Evolutionary conservation across 2,888 invertebrate genomes (phyloP).

Genomic region (Pammene aurita): DNA sequence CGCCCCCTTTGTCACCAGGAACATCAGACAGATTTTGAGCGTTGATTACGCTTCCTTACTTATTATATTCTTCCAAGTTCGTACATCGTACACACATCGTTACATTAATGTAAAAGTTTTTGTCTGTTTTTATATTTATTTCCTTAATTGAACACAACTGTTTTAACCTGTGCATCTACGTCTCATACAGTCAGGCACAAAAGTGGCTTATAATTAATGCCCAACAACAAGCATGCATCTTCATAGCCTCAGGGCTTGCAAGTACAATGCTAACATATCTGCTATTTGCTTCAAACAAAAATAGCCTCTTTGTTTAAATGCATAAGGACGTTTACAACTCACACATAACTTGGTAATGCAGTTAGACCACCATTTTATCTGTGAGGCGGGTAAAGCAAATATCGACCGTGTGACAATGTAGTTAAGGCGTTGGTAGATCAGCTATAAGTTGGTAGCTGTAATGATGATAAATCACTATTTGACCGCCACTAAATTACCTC

Average conservation of each 20-base stretch:
- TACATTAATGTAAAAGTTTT: too few species aligned
- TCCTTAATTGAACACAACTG: background rate
- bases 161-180: slow-evolving; percentile 13
- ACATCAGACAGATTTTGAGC: too few species aligned
- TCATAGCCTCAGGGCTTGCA: slow-evolving; percentile 27
- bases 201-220: slow-evolving; percentile 36
- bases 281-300: background rate
- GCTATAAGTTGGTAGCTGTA: slow-evolving; percentile 17
- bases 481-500: slow-evolving; percentile 39
- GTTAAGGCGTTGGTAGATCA: background rate
- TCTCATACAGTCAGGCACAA: slow-evolving; percentile 23
- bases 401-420: background rate
- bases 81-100: too few species aligned
- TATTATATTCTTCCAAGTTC: too few species aligned
- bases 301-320: background rate
- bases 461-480: slow-evolving; percentile 40
- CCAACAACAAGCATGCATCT: slow-evolving; percentile 34
- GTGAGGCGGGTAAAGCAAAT: background rate
- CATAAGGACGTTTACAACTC: slow-evolving; percentile 3
- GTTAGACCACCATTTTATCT: slow-evolving; percentile 12
- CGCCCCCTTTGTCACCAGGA: too few species aligned
- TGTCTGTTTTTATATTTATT: too few species aligned
- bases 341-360: slow-evolving; percentile 3
- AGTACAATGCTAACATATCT: background rate
- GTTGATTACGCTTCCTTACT: too few species aligned